Evolutionary conservation across 1,140 invertebrate species (phyloP).

Genomic region (Aphelenchoides avenae): DNA sequence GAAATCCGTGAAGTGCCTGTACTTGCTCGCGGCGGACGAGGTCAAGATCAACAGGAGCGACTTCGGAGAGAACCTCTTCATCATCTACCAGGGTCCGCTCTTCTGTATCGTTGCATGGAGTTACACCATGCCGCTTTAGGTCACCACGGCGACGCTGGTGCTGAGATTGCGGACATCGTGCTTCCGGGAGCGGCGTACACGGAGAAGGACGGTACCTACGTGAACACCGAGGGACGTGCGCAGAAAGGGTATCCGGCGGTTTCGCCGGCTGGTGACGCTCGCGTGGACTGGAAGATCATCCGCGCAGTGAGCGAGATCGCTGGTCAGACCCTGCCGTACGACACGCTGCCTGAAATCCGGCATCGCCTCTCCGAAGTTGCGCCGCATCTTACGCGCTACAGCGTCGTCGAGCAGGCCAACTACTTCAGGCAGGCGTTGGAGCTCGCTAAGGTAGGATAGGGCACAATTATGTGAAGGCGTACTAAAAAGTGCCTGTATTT

Average conservation of each 20-base stretch:
- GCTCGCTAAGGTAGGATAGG: slow-evolving; percentile 66
- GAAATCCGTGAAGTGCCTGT: slow-evolving; percentile 74
- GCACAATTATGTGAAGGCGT: background rate
- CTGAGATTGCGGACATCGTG: slow-evolving; percentile 83
- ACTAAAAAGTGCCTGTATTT: too few species aligned
- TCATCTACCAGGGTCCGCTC: slow-evolving; percentile 79
- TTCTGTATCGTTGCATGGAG: background rate
- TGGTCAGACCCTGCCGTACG: slow-evolving; percentile 79
- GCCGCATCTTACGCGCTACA: slow-evolving; percentile 80
- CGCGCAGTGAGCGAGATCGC: slow-evolving; percentile 78
- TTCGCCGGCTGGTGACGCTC: slow-evolving; percentile 83
- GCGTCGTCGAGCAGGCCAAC: slow-evolving; percentile 75
- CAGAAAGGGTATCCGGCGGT: slow-evolving; percentile 77
- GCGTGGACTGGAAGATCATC: slow-evolving; percentile 98
- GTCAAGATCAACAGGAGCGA: slow-evolving; percentile 72
- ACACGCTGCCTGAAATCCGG: slow-evolving; percentile 78
- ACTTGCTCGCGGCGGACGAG: slow-evolving; percentile 86
- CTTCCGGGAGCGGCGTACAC: slow-evolving; percentile 96
- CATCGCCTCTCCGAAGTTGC: slow-evolving; percentile 72
- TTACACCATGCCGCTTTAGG: slow-evolving; percentile 62
- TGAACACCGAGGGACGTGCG: slow-evolving; percentile 93
- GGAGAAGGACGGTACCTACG: slow-evolving; percentile 91
- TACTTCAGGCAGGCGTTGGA: slow-evolving; percentile 74
- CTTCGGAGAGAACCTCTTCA: slow-evolving; percentile 75
- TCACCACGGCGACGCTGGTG: slow-evolving; percentile 90